phyloP scores from a whole-genome alignment of 2,113 vertebrate species.

The Oncorhynchus mykiss region DNA sequence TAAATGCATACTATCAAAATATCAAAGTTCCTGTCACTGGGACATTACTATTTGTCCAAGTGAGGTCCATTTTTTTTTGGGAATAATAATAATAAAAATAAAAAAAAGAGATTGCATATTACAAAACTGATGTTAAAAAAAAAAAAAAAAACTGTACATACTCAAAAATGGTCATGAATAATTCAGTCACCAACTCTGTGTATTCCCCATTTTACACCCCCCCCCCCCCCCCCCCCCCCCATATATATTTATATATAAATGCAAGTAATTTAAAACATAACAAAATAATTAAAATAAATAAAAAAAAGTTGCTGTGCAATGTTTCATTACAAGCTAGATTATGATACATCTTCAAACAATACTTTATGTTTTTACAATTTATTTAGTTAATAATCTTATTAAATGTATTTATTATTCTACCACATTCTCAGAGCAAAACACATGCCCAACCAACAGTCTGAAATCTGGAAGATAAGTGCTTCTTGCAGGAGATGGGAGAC shows the following conservation, averaged over 20 bases:
- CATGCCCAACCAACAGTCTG: slow-evolving; percentile 67
- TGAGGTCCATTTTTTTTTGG: slow-evolving; percentile 58
- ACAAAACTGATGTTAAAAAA: slow-evolving; percentile 65
- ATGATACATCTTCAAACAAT: slow-evolving; percentile 66
- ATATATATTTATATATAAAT: slow-evolving; percentile 57
- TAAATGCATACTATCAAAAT: slow-evolving; percentile 68
- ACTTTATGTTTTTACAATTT: slow-evolving; percentile 38
- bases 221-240: slow-evolving; percentile 33
- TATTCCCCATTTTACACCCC: slow-evolving; percentile 51
- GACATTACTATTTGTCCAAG: slow-evolving; percentile 42
- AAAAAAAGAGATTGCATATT: slow-evolving; percentile 52
- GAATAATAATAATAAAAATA: no score
- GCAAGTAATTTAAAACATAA: slow-evolving; percentile 67
- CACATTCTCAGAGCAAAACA: slow-evolving; percentile 74
- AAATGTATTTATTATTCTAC: slow-evolving; percentile 70
- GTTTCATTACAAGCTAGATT: slow-evolving; percentile 68
- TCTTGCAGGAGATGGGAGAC: slow-evolving; percentile 51
- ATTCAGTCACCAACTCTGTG: slow-evolving; percentile 49
- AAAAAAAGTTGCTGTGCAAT: slow-evolving; percentile 70
- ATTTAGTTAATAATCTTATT: slow-evolving; percentile 63
- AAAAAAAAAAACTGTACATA: slow-evolving; percentile 60
- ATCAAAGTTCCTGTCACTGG: slow-evolving; percentile 38
- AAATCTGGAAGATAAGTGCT: slow-evolving; percentile 68
- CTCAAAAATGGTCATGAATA: slow-evolving; percentile 63
- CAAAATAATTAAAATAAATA: slow-evolving; percentile 76